A percentile compares a stretch with the other conserved stretches of the same genome.
Conservation (phyloP, 92 coral and sea anemone genomes). For the Epizoanthus stellaris region DNA sequence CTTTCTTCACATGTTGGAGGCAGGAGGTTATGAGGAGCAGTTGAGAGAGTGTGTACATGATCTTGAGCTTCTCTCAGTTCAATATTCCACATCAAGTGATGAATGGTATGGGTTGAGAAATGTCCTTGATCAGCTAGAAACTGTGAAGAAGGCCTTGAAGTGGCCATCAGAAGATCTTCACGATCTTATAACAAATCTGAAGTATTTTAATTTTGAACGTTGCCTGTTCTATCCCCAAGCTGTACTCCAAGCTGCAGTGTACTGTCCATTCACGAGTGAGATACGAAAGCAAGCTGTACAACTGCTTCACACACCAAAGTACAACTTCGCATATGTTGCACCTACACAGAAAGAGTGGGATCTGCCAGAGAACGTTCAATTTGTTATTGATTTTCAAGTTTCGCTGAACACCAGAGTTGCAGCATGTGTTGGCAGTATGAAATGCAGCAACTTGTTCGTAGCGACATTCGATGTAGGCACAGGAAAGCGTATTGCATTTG, state of each 20-base stretch:
- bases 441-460: neutral
- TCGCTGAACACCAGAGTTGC: slow-evolving; percentile 14
- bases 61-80: slow-evolving; percentile 25
- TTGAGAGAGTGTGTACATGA: neutral
- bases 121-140: slow-evolving; percentile 22
- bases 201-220: slow-evolving; percentile 2
- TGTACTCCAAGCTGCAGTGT: slow-evolving; percentile 35
- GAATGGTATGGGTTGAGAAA: slow-evolving; percentile 35
- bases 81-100: neutral
- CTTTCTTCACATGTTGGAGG: too few relatives aligned
- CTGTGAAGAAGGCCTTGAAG: neutral
- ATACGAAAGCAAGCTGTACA: slow-evolving; percentile 13
- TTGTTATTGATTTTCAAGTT: slow-evolving; percentile 7
- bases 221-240: slow-evolving; percentile 21
- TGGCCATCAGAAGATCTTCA: neutral
- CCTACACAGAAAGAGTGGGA: slow-evolving; percentile 20
- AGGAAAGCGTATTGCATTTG: slow-evolving; percentile 9
- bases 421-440: slow-evolving; percentile 18
- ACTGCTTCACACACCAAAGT: slow-evolving; percentile 14
- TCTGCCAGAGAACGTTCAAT: neutral
- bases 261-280: neutral
- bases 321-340: slow-evolving; percentile 19
- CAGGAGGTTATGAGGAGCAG: slow-evolving; percentile 8
- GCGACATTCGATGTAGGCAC: slow-evolving; percentile 21
- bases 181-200: neutral